These are phyloP conservation scores for Sclerurus mexicanus DNA, from an alignment of 2,113 vertebrate species.

Conservation along the genomic window DNA sequence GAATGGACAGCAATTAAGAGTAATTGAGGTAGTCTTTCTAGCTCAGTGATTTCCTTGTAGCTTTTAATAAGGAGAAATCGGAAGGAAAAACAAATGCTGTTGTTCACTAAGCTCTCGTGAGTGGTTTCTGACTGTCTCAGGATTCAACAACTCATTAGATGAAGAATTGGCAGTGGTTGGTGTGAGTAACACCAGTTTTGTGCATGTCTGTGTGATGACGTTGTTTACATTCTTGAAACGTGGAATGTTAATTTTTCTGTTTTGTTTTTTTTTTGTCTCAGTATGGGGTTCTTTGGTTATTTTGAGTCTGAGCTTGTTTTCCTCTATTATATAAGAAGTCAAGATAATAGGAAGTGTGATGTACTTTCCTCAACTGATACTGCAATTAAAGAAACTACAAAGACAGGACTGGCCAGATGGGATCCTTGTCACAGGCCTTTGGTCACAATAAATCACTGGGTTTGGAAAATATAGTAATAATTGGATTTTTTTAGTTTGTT, in stretches of 20 bases:
- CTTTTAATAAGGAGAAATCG: slow-evolving; percentile 37
- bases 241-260: slow-evolving; percentile 45
- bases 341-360: slow-evolving; percentile 7
- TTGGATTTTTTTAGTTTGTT: not conserved
- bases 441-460: not conserved
- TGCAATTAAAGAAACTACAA: not conserved
- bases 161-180: not conserved
- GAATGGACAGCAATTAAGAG: slow-evolving; percentile 41
- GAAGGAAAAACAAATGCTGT: slow-evolving; percentile 36
- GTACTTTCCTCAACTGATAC: not conserved
- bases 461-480: not conserved
- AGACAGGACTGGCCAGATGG: not conserved
- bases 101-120: not conserved
- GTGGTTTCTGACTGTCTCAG: not conserved
- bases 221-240: slow-evolving; percentile 58
- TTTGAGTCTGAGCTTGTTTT: not conserved
- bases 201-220: slow-evolving; percentile 29
- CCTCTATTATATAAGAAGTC: not conserved
- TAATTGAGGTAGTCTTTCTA: slow-evolving; percentile 47
- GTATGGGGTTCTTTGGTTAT: not conserved
- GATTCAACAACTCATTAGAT: slow-evolving; percentile 31
- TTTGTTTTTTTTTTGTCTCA: not conserved
- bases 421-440: not conserved
- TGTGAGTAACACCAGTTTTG: slow-evolving; percentile 46
- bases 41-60: slow-evolving; percentile 4